Percentiles rank a stretch among this genome's conserved stretches.
Conservation (phyloP, 1,140 invertebrate species). For the Pseudomyrmex concolor region DNA sequence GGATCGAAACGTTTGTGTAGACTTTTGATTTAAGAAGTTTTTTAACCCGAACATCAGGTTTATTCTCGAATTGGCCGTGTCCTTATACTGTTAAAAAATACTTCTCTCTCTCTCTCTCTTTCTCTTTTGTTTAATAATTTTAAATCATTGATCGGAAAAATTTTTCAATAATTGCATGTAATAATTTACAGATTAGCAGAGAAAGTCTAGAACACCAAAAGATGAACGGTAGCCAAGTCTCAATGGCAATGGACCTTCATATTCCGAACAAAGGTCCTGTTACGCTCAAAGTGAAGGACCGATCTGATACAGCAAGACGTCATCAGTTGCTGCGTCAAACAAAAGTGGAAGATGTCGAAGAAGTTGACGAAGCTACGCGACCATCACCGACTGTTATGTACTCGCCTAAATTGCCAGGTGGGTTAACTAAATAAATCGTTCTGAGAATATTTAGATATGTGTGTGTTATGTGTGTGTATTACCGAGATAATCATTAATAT, state of each 20-base stretch:
- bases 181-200: constrained; percentile 72
- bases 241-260: constrained; percentile 91
- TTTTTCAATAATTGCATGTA: too few relatives aligned
- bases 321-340: constrained; percentile 91
- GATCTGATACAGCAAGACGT: constrained; percentile 89
- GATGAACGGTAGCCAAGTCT: constrained; percentile 88
- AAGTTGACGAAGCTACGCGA: constrained; percentile 76
- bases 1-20: too few relatives aligned
- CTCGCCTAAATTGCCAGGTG: constrained; percentile 79
- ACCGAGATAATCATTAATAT: constrained; percentile 19
- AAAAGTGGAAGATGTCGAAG: constrained; percentile 87
- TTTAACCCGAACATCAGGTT: too few relatives aligned
- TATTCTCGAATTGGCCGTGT: too few relatives aligned
- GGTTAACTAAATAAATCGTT: constrained; percentile 22
- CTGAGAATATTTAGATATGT: background rate
- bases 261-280: constrained; percentile 88
- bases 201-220: constrained; percentile 85
- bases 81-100: too few relatives aligned
- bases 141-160: too few relatives aligned
- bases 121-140: background rate
- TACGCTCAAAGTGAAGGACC: constrained; percentile 89
- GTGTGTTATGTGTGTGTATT: background rate
- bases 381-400: constrained; percentile 50
- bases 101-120: too few relatives aligned
- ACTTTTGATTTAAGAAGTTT: too few relatives aligned